Evolutionary conservation across 2,797 vertebrate species (phyloP).

Genomic region (Loris lydekkerianus): DNA sequence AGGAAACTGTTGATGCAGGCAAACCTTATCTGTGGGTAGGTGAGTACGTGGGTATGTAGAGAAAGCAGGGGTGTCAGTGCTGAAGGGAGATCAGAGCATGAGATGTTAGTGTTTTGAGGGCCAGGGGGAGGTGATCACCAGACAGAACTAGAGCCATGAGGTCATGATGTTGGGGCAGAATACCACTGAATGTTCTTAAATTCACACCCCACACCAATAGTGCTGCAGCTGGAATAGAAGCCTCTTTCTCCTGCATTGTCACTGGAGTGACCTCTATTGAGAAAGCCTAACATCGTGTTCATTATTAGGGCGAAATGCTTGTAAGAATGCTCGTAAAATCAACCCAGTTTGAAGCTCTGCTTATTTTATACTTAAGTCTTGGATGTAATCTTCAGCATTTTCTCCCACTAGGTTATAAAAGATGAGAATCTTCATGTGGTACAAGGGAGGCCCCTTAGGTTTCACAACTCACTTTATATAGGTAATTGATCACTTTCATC

Average conservation of each 20-base stretch:
- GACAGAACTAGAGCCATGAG: not conserved
- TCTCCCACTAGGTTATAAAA: not conserved
- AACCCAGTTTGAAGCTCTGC: not conserved
- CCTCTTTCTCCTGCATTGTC: slow-evolving; percentile 8
- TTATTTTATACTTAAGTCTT: slow-evolving; percentile 4
- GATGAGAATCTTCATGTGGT: not conserved
- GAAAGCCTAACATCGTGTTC: not conserved
- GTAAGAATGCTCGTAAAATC: not conserved
- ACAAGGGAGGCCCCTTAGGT: not conserved
- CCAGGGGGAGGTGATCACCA: not conserved
- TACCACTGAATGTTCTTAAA: not conserved
- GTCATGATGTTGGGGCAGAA: not conserved
- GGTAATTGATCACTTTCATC: not conserved
- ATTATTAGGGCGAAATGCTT: slow-evolving; percentile 25
- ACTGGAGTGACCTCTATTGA: slow-evolving; percentile 41
- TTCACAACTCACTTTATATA: not conserved
- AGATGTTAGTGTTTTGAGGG: not conserved
- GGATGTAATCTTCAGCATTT: not conserved
- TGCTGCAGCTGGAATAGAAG: not conserved
- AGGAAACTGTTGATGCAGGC: not conserved
- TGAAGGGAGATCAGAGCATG: not conserved
- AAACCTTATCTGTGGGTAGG: not conserved
- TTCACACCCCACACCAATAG: not conserved
- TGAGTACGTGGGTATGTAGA: not conserved
- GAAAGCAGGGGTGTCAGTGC: not conserved